These are phyloP conservation scores for Gambusia affinis DNA, from an alignment of 2,113 vertebrate genomes.

Conservation along the genomic window DNA sequence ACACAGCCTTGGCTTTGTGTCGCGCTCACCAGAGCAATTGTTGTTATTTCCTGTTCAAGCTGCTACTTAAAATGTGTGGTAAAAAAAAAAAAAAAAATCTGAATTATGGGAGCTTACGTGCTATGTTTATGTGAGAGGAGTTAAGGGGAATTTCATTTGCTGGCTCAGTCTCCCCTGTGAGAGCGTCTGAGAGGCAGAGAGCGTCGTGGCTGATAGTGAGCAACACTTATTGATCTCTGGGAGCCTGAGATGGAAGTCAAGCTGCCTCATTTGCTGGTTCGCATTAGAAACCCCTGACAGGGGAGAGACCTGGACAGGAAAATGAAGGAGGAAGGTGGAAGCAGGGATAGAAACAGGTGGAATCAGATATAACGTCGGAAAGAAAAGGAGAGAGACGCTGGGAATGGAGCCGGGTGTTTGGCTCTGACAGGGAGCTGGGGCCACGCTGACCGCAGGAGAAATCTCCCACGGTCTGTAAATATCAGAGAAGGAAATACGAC, in stretches of 20 bases:
- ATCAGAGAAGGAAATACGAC: constrained; percentile 76
- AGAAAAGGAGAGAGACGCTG: constrained; percentile 43
- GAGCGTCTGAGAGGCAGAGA: constrained; percentile 43
- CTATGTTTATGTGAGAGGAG: constrained; percentile 52
- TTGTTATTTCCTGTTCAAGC: constrained; percentile 65
- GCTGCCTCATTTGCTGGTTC: constrained; percentile 75
- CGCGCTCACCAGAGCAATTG: constrained; percentile 53
- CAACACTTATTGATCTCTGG: constrained; percentile 74
- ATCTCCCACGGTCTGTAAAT: constrained; percentile 69
- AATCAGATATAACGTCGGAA: constrained; percentile 59
- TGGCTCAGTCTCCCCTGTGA: constrained; percentile 42
- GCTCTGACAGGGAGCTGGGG: constrained; percentile 41
- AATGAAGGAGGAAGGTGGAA: constrained; percentile 30
- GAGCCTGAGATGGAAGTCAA: constrained; percentile 76
- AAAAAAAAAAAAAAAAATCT: constrained; percentile 40
- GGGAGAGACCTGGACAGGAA: constrained; percentile 25
- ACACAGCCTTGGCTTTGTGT: constrained; percentile 40
- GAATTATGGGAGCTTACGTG: constrained; percentile 53
- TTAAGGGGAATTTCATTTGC: constrained; percentile 59
- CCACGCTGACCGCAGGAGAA: constrained; percentile 72
- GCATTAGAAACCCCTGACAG: constrained; percentile 64
- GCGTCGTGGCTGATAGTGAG: constrained; percentile 71
- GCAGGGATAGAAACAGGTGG: constrained; percentile 47
- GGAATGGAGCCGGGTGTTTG: constrained; percentile 42
- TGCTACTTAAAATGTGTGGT: constrained; percentile 63